Base-by-base conservation (phyloP, 2,888 invertebrate genomes). In the Cyclophora punctaria region DNA sequence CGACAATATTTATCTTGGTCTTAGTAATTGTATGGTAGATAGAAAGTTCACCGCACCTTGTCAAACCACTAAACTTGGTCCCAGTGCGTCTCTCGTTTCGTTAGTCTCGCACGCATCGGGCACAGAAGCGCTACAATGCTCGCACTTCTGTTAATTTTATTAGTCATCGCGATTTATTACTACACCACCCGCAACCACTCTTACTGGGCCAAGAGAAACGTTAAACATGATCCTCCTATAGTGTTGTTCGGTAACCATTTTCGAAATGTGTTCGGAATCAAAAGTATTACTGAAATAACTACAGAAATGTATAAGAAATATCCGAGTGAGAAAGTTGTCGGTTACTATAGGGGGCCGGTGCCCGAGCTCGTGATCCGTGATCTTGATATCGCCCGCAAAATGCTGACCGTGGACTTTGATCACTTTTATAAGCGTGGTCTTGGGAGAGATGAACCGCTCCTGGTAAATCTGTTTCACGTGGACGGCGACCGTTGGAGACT, bases 401-500 rank as follows among this genome's bases (percentile, higher is more conserved):
- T 84, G 45, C 52, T 84, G 35, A 78, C 47, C 49, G 60, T 68
- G 3, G 79, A 84, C 48, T 83, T 82, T 42, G 57, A 62, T 1
- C 63, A 70, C 49, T 84, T 84, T 54, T 66, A 83, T 46, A 60
- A 56, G 0, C 68, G 84, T 7, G 76, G 82, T 2, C 48, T 76
- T 2, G 70, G 72, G 0, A 66, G 75, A 7, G 56, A 74, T 44
- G 83, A 85, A 47, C 75, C 80, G 0, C 20, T 80, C 1, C 56
- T 75, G 7, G 47, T 49, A 3, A 82, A 77, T 49, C 47, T 84
- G 34, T 83, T 85, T 49, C 67, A 71, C 41, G 69, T 50, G 3
- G 78, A 83, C 34, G 83, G 83, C 0, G 84, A 85, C 45, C 46
- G 48, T 3, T 85, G 85, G 85, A 82, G 73, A 53, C 59, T 83